Base-by-base conservation (phyloP, 1,140 invertebrate genomes). In the Ceratina calcarata region DNA sequence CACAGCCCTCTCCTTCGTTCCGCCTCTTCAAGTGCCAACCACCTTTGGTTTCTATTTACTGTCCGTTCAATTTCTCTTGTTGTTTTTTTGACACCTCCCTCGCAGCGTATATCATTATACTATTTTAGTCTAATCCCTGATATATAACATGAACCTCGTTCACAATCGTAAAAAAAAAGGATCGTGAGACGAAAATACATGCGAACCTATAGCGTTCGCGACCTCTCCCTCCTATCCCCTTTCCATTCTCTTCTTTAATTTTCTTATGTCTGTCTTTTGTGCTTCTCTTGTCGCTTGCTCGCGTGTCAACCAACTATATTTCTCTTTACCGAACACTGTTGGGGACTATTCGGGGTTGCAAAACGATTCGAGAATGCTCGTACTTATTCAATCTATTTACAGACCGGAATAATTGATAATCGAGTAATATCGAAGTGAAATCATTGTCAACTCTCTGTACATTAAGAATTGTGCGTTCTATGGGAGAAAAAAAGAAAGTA, bases 121-220 rank as follows among this genome's bases (percentile, higher is more conserved):
- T 91, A 92, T 90, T 92, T 45, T 92, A 93, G 84, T 91, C 91
- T 93, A 93, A 91, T 92, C 91, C 92, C 91, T 92, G 92, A 92
- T 92, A 90, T 92, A 92, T 91, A 91, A 92, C 87, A 91, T 91
- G 90, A 92, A 91, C 89, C 85, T 90, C 84, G 89, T 91, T 90
- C 87, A 89, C 87, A 90, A 90, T 89, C 74, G 89, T 92, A 91
- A 89, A 90, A 88, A 78, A 72, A 90, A 92, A 90, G 80, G 75
- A 89, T 88, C 83, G 85, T 87, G 83, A 87, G 84, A 91, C 83
- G 81, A 91, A 90, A 90, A 88, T 90, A 88, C 84, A 88, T 55
- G 70, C 84, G 53, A 24, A 10, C 45, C 2, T 16, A 3, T 10
- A 0, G 49, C 49, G 27, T 37, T 16, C 16, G 55, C 60, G 13